Conservation (phyloP, 2,888 invertebrate species). For the Sepiola atlantica region DNA sequence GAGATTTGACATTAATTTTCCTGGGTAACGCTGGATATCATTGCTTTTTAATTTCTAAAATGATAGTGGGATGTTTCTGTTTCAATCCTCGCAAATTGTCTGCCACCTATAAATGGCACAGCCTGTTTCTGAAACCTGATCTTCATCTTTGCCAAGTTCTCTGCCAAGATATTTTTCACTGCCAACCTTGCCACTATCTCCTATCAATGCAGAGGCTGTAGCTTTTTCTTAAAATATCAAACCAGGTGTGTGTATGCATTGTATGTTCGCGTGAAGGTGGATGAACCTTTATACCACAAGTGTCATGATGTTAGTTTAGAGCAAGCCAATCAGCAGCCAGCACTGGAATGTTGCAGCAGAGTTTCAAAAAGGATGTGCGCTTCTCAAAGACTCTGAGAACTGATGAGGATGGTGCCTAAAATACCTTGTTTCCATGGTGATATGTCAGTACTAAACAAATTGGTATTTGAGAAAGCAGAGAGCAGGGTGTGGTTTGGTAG, state of each 20-base stretch:
- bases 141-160: background rate
- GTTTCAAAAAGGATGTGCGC: background rate
- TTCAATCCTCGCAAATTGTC: background rate
- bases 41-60: background rate
- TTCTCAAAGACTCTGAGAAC: conserved; percentile 15
- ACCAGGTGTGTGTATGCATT: background rate
- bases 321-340: background rate
- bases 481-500: background rate
- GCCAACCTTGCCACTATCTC: background rate
- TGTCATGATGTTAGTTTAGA: background rate
- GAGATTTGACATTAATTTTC: no score
- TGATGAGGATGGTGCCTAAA: background rate
- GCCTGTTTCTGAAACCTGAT: background rate
- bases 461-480: background rate
- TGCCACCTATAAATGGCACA: background rate
- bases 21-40: no score
- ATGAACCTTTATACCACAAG: background rate
- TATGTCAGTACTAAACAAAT: background rate
- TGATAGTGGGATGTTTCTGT: background rate
- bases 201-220: background rate
- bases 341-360: conserved; percentile 9
- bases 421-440: conserved; percentile 21
- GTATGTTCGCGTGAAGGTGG: background rate
- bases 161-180: background rate
- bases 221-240: background rate